Percentiles rank a stretch among this genome's conserved stretches.
Conservation (phyloP, 2,113 vertebrate genomes). For the Emydura subglobosa region DNA sequence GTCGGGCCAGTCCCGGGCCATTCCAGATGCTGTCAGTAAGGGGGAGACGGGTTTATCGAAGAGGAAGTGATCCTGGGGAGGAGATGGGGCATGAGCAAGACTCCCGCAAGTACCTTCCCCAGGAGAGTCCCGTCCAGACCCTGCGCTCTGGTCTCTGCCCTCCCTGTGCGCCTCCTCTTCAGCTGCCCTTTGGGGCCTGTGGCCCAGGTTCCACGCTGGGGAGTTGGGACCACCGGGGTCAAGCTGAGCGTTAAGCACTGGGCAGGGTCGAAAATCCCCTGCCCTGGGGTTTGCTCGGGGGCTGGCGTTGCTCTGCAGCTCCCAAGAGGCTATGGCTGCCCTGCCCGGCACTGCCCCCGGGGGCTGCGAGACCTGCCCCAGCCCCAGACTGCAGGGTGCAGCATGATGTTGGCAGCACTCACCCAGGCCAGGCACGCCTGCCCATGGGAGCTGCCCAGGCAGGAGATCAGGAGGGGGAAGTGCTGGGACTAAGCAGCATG, state of each 20-base stretch:
- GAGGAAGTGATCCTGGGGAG: slow-evolving; percentile 86
- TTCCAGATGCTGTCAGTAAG: slow-evolving; percentile 85
- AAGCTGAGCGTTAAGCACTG: background rate
- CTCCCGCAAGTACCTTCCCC: background rate
- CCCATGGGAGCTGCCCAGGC: too few species aligned
- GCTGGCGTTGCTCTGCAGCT: background rate
- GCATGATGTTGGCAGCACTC: background rate
- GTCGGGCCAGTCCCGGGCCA: slow-evolving; percentile 90
- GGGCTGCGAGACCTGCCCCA: background rate
- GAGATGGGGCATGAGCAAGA: background rate
- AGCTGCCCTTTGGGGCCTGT: background rate
- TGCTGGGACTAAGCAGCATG: background rate
- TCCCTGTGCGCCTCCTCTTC: background rate
- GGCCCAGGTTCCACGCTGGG: background rate
- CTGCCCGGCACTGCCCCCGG: rapidly evolving
- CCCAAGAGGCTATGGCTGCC: background rate
- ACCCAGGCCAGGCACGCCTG: background rate
- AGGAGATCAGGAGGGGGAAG: background rate
- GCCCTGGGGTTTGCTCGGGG: background rate
- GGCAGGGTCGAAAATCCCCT: background rate
- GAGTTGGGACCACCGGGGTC: background rate
- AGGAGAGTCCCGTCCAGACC: background rate
- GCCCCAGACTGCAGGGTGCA: background rate
- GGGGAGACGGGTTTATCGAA: slow-evolving; percentile 90
- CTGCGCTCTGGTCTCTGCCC: rapidly evolving